Evolutionary conservation across 1,140 invertebrate genomes (phyloP).

Genomic region (Tribolium madens): DNA sequence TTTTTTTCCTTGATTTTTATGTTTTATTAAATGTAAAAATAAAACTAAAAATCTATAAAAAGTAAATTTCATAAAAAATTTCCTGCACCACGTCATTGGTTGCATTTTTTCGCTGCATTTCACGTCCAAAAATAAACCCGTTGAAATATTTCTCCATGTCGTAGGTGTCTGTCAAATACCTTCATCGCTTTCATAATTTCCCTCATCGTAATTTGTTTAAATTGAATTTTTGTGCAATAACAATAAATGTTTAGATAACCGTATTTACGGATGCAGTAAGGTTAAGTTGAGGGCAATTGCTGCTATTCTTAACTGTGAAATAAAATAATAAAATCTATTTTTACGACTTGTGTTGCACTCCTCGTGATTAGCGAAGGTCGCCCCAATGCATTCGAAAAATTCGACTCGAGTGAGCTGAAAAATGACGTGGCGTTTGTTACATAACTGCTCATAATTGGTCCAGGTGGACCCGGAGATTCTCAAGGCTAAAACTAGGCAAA

Average conservation of each 20-base stretch:
- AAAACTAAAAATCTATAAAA: no score
- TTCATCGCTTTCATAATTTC: background rate
- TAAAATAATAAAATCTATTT: slow-evolving; percentile 36
- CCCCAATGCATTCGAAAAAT: background rate
- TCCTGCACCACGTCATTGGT: no score
- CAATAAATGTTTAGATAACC: slow-evolving; percentile 42
- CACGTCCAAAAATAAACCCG: background rate
- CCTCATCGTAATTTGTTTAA: slow-evolving; percentile 27
- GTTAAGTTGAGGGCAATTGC: slow-evolving; percentile 34
- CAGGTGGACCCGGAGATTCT: background rate
- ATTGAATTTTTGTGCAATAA: slow-evolving; percentile 26
- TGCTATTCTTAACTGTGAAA: slow-evolving; percentile 33
- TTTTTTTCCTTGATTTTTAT: no score
- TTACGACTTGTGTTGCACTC: slow-evolving; percentile 2
- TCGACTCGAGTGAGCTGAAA: no score
- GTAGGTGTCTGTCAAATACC: slow-evolving; percentile 11
- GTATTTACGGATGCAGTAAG: slow-evolving; percentile 29
- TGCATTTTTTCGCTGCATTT: background rate
- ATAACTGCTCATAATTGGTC: background rate
- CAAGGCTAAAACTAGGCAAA: background rate
- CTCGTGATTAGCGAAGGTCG: slow-evolving; percentile 23
- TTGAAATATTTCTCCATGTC: background rate
- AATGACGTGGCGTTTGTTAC: background rate
- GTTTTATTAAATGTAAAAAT: no score
- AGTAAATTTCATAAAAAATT: no score